Percentiles rank a stretch among this genome's conserved stretches.
phyloP scores from a whole-genome alignment of 2,888 invertebrate genomes.

The Papilio demoleus region DNA sequence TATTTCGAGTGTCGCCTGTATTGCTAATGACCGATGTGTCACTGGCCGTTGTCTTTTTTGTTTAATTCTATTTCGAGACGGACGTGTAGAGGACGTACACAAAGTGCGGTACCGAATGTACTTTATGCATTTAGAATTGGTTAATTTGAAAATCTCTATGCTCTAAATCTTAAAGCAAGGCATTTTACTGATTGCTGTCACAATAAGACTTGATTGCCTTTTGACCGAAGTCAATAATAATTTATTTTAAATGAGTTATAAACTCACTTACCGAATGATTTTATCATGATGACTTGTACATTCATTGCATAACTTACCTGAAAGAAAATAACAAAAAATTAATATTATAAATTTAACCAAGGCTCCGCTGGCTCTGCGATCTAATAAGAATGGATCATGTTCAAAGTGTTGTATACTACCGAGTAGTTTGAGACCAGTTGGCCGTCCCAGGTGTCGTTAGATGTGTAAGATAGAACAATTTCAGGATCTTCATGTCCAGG shows the following conservation, averaged over 20 bases:
- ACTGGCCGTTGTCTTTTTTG: constrained; percentile 40
- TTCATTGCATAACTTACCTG: constrained; percentile 28
- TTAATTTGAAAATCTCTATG: constrained; percentile 6
- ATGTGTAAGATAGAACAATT: no score
- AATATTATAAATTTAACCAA: no score
- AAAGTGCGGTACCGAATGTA: constrained; percentile 5
- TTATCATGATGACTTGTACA: no score
- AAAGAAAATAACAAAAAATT: constrained; percentile 10
- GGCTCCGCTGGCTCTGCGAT: no score
- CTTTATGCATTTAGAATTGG: constrained; percentile 1
- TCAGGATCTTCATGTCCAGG: no score
- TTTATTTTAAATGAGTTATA: background rate
- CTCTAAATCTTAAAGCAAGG: background rate
- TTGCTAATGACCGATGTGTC: constrained; percentile 52
- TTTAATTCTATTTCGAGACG: constrained; percentile 37
- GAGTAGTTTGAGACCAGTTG: no score
- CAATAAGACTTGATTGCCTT: background rate
- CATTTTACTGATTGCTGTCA: background rate
- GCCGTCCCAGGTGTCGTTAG: no score
- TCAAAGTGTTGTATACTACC: no score
- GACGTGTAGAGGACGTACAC: constrained; percentile 23
- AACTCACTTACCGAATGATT: no score
- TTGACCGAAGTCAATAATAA: background rate
- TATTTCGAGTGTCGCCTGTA: constrained; percentile 48
- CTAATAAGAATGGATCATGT: no score